Percentiles rank a stretch among this genome's conserved stretches.
phyloP scores from a whole-genome alignment of 2,797 vertebrate genomes.

The Sebastes iracundus region DNA sequence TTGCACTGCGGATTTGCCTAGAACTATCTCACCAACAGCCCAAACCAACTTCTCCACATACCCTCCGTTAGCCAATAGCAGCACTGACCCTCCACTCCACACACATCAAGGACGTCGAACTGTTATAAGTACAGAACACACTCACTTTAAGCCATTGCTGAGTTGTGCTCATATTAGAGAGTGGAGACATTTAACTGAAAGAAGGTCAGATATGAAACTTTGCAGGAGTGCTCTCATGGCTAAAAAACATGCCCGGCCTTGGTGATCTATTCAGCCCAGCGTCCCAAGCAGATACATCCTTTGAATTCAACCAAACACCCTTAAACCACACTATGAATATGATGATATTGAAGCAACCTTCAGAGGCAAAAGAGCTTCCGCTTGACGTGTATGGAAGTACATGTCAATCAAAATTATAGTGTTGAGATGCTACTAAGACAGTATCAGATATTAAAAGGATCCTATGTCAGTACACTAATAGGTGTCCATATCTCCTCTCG shows the following conservation, averaged over 20 bases:
- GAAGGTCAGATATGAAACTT: constrained; percentile 13
- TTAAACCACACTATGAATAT: constrained; percentile 1
- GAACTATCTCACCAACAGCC: not conserved
- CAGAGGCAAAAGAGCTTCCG: not conserved
- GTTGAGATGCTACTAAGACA: not conserved
- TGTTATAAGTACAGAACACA: not conserved
- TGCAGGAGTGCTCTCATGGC: not conserved
- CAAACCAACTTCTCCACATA: not conserved
- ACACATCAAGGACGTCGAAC: not conserved
- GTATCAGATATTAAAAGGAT: not conserved
- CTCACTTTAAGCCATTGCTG: constrained; percentile 37
- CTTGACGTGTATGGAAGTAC: not conserved
- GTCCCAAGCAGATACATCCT: not conserved
- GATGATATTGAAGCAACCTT: constrained; percentile 14
- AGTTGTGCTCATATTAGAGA: constrained; percentile 45
- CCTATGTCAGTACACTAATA: not conserved
- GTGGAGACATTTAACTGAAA: constrained; percentile 8
- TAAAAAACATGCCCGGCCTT: not conserved
- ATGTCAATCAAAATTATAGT: not conserved
- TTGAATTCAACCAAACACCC: constrained; percentile 12
- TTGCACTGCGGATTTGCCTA: not conserved
- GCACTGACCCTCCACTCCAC: not conserved
- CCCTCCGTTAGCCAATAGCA: not conserved
- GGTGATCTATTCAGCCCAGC: not conserved
- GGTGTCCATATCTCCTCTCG: not conserved